A percentile compares a stretch with the other conserved stretches of the same genome.
Evolutionary conservation across 2,888 invertebrate species (phyloP).

Genomic region (Drosophila rellima): DNA sequence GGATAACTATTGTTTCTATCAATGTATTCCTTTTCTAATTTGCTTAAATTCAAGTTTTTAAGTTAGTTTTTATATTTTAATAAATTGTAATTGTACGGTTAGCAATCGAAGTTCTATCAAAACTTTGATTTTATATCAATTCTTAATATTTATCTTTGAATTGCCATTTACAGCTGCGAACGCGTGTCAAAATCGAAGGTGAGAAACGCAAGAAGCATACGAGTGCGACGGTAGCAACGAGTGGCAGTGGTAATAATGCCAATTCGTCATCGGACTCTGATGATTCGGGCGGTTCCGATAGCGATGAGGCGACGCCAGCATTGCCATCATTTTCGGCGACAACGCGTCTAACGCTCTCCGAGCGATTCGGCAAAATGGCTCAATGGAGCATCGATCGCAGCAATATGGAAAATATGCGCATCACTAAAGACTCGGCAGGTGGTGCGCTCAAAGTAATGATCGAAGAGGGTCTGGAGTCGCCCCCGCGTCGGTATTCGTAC

Average conservation of each 20-base stretch:
- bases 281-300: conserved; percentile 87
- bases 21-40: too few relatives aligned
- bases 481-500: conserved; percentile 87
- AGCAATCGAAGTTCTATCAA: too few relatives aligned
- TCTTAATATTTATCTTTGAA: neutral
- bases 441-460: conserved; percentile 92
- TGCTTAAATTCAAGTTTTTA: too few relatives aligned
- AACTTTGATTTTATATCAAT: too few relatives aligned
- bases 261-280: conserved; percentile 88
- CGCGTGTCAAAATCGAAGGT: conserved; percentile 86
- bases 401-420: conserved; percentile 94
- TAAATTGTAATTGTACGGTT: too few relatives aligned
- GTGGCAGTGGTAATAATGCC: conserved; percentile 64
- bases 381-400: conserved; percentile 95
- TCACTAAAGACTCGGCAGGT: conserved; percentile 91
- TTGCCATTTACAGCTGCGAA: conserved; percentile 74
- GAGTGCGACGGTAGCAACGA: conserved; percentile 57
- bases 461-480: conserved; percentile 88
- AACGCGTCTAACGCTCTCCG: conserved; percentile 91
- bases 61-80: too few relatives aligned
- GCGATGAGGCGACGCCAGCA: conserved; percentile 84
- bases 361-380: conserved; percentile 96
- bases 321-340: conserved; percentile 88
- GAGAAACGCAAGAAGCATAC: conserved; percentile 86
- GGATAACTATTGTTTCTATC: too few relatives aligned